phyloP scores from a whole-genome alignment of 2,888 invertebrate genomes.

The Xestia ashworthii region DNA sequence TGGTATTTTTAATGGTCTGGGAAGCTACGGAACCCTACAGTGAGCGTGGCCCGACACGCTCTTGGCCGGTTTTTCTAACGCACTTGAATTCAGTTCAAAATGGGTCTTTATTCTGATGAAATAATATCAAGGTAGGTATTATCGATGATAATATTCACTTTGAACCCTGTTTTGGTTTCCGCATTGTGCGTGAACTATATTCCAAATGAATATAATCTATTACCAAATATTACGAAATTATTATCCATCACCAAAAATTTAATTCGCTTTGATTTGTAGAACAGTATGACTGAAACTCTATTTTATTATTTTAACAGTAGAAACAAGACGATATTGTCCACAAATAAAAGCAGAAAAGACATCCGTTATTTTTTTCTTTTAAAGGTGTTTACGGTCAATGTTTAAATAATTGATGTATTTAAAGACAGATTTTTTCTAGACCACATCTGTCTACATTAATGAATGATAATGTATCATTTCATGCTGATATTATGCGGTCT shows the following conservation, averaged over 20 bases:
- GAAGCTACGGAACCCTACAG: too few species aligned
- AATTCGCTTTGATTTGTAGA: background rate
- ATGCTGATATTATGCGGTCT: conserved; percentile 60
- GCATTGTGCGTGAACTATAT: too few species aligned
- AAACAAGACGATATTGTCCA: background rate
- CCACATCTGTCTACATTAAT: conserved; percentile 70
- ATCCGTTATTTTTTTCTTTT: conserved; percentile 57
- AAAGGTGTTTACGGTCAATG: conserved; percentile 59
- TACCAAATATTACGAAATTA: background rate
- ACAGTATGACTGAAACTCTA: background rate
- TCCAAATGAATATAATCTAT: background rate
- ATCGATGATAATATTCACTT: background rate
- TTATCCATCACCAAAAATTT: background rate
- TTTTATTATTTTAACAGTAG: background rate
- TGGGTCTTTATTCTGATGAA: background rate
- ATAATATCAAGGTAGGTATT: background rate
- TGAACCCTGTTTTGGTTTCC: background rate
- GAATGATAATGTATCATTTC: conserved; percentile 68
- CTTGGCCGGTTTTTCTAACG: background rate
- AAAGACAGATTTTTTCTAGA: conserved; percentile 66
- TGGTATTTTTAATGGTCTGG: too few species aligned
- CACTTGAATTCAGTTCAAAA: background rate
- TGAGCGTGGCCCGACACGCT: too few species aligned
- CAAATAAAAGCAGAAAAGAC: conserved; percentile 32
- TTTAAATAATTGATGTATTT: conserved; percentile 66